Evolutionary conservation across 2,113 vertebrate species (phyloP), one percentile per base, ranked within the genome.

Genomic region (Hydrochoerus hydrochaeris): DNA sequence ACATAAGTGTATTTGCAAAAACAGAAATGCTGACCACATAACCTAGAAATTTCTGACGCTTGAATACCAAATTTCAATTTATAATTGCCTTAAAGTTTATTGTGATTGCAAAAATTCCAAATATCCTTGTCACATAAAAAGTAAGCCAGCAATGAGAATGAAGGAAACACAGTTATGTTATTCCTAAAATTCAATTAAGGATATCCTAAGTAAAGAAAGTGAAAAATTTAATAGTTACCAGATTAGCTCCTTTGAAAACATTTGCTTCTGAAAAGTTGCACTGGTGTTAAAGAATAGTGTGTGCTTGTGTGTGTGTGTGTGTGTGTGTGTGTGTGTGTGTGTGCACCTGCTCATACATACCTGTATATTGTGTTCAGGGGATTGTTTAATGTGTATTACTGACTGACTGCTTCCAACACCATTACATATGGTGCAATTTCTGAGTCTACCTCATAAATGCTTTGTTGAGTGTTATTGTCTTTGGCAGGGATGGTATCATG

Each of bases 21-120:
- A 30, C 52, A 94, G 63, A 96, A 97, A 71, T 44, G 78, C 91
- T 97, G 93, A 96, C 84, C 87, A 82, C 96, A 75, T 57, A 73
- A 95, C 87, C 93, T 96, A 58, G 44, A 96, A 95, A 49, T 88
- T 89, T 80, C 16, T 85, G 28, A 69, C 84, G 77, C 49, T 96
- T 67, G 71, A 78, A 82, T 96, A 90, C 95, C 73, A 88, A 92
- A 80, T 96, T 94, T 24, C 65, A 38, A 91, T 96, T 88, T 89
- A 85, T 75, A 91, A 91, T 87, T n/a, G n/a, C 49, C 35, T 95
- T 41, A 54, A 77, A 89, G n/a, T 88, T 57, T 88, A 80, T 81
- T 71, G 65, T 80, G n/a, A 83, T 62, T 63, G 58, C 5, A 77
- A 93, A 83, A 49, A 44, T 78, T 58, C 84, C 35, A 85, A 92